Evolutionary conservation across 92 coral and sea anemone species (phyloP).

Genomic region (Zoanthus gigantus): DNA sequence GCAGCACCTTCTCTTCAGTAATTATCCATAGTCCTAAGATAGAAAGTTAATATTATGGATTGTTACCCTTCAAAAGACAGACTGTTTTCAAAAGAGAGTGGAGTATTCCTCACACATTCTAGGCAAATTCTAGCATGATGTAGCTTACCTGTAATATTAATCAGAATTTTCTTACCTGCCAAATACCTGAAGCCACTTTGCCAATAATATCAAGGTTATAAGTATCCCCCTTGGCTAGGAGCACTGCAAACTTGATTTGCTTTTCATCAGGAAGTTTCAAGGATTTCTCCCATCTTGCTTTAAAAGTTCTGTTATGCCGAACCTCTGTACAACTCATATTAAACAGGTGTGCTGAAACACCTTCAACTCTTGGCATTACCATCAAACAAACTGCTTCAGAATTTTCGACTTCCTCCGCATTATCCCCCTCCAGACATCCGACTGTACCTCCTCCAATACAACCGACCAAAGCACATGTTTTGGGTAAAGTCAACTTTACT

Average conservation of each 20-base stretch:
- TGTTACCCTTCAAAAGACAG: too few species aligned
- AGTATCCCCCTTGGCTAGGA: constrained; percentile 80
- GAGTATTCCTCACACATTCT: too few species aligned
- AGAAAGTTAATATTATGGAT: too few species aligned
- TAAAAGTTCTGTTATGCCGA: constrained; percentile 74
- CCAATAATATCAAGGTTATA: constrained; percentile 83
- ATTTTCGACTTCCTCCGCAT: constrained; percentile 76
- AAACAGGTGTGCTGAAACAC: constrained; percentile 77
- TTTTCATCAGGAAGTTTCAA: constrained; percentile 76
- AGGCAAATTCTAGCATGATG: too few species aligned
- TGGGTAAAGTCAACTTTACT: constrained; percentile 75
- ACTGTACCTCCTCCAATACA: constrained; percentile 84
- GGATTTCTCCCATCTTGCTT: constrained; percentile 84
- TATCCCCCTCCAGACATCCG: constrained; percentile 77
- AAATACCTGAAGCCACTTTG: constrained; percentile 86
- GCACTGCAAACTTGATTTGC: constrained; percentile 81
- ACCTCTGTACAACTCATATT: constrained; percentile 86
- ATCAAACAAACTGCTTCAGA: constrained; percentile 82
- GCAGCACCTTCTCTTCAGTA: too few species aligned
- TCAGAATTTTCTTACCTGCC: constrained; percentile 68
- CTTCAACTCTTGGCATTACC: constrained; percentile 90
- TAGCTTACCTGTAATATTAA: too few species aligned
- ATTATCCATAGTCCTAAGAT: too few species aligned
- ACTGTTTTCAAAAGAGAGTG: too few species aligned
- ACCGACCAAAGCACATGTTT: constrained; percentile 78